Evolutionary conservation across 2,113 vertebrate genomes (phyloP), one percentile per base, ranked within the genome.

Genomic region (Peromyscus maniculatus): DNA sequence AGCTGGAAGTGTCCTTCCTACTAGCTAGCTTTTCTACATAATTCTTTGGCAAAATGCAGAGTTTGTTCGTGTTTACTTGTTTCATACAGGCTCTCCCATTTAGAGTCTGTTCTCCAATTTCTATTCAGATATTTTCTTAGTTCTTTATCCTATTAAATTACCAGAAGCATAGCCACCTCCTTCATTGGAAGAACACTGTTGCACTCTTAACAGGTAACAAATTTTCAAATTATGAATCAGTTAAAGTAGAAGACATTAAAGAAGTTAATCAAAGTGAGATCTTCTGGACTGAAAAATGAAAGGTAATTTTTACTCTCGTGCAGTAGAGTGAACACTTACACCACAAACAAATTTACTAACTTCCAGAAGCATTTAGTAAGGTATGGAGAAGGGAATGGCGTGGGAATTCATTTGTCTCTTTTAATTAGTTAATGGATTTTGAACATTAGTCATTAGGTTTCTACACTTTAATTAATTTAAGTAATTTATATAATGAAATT

Each of bases 131-230:
- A 52, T 1, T 13, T 94, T 88, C 91, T 94, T 94, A 2, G 3
- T 97, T 89, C 96, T 59, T 24, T 72, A 69, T 97, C 2, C 83
- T 97, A 59, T 94, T 89, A 95, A 94, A 80, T 84, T 97, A 89
- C 2, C 96, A 67, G 94, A 86, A 97, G 26, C 49, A 95, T 93
- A 96, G 94, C 59, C 96, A 95, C 46, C 95, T 95, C n/a, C 87
- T 97, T 84, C 77, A 1, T 7, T 69, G 43, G 69, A 94, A 97
- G 92, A 98, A 91, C 78, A 97, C 72, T 87, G 92, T 82, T 98
- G 98, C 75, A 97, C 78, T 90, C 91, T 83, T 98, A 98, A 98
- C 98, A 98, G 98, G 98, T 97, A 97, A 97, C 91, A 95, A 83
- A 97, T 96, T 98, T 95, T 98, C 96, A 98, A 96, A 97, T 94